A percentile compares a stretch with the other conserved stretches of the same genome.
These are phyloP conservation scores for Himalopsyche anomala DNA, from an alignment of 2,888 invertebrate genomes.

Conservation along the genomic window DNA sequence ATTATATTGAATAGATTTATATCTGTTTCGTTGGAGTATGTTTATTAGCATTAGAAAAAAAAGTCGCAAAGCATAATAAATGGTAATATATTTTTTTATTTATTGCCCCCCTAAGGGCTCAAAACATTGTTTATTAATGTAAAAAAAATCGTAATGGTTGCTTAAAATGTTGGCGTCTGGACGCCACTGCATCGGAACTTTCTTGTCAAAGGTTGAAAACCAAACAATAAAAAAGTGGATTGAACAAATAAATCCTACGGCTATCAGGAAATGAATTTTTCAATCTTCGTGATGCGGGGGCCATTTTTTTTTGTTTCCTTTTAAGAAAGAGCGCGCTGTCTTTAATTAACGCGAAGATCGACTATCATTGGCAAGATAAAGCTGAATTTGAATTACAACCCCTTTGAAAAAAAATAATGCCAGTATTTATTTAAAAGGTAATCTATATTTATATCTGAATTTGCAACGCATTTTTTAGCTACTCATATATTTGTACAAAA, in stretches of 20 bases:
- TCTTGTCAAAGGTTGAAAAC: conserved; percentile 61
- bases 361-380: conserved; percentile 16
- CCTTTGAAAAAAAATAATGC: not conserved
- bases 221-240: conserved; percentile 63
- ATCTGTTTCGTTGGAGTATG: no score
- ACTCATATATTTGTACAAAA: no score
- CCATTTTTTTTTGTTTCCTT: conserved; percentile 26
- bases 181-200: conserved; percentile 46
- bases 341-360: conserved; percentile 18
- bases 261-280: conserved; percentile 44
- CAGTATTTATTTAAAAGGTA: not conserved
- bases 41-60: no score
- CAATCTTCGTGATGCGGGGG: not conserved
- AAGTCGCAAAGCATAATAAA: no score
- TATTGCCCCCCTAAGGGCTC: no score
- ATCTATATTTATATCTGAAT: not conserved
- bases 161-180: no score
- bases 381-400: not conserved
- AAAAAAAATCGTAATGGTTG: no score
- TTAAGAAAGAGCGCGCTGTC: not conserved
- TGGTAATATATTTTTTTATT: no score
- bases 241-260: conserved; percentile 13
- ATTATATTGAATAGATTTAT: no score
- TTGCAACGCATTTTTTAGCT: not conserved
- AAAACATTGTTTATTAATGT: no score